phyloP scores from a whole-genome alignment of 2,113 vertebrate genomes.

The Lepisosteus osseus region DNA sequence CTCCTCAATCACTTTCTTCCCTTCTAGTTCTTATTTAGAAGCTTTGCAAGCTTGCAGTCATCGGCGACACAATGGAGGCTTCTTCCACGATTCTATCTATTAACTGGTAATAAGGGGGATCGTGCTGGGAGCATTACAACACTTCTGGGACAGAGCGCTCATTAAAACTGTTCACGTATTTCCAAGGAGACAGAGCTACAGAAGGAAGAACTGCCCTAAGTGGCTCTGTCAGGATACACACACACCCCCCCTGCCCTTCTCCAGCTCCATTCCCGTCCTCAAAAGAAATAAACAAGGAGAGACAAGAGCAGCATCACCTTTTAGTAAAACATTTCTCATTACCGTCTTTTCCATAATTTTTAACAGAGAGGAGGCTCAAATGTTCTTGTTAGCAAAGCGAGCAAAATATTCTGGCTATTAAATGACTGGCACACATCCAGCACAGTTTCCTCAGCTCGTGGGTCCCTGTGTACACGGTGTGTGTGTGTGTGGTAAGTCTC shows the following conservation, averaged over 20 bases:
- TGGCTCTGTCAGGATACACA: too few species aligned
- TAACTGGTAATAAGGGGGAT: not conserved
- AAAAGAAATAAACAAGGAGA: too few species aligned
- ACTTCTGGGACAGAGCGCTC: constrained; percentile 3
- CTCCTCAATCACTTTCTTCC: not conserved
- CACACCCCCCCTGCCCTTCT: not conserved
- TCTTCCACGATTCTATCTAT: not conserved
- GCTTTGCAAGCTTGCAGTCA: too few species aligned
- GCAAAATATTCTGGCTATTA: too few species aligned
- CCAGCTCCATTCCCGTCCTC: too few species aligned
- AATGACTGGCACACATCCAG: too few species aligned
- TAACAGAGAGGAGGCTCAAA: too few species aligned
- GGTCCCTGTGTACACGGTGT: not conserved
- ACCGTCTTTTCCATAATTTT: too few species aligned
- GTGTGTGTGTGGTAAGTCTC: not conserved
- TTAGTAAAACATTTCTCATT: not conserved
- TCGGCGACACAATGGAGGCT: too few species aligned
- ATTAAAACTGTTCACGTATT: constrained; percentile 5
- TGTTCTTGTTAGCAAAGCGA: too few species aligned
- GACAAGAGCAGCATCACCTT: not conserved
- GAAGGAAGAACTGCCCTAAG: too few species aligned
- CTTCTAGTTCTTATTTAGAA: not conserved
- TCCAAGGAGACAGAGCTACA: constrained; percentile 5
- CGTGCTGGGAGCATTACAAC: constrained; percentile 1
- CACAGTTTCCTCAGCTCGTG: too few species aligned